These are phyloP conservation scores for Axea sp. DNA, from an alignment of 2,888 invertebrate species.

Conservation along the genomic window DNA sequence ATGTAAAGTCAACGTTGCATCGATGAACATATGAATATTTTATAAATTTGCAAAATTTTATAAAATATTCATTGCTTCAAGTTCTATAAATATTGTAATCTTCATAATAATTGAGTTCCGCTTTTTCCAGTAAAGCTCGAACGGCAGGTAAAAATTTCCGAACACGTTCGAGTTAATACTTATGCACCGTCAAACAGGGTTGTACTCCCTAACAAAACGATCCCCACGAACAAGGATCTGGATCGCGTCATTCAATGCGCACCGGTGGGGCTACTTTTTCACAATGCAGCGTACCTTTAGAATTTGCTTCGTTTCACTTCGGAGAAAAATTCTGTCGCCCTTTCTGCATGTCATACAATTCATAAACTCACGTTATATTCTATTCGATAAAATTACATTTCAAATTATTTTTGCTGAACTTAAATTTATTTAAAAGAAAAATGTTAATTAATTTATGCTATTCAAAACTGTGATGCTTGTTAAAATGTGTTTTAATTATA, in stretches of 20 bases:
- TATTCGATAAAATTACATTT: not conserved
- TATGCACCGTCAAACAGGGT: slow-evolving; percentile 22
- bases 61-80: too few relatives aligned
- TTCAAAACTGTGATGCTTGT: too few relatives aligned
- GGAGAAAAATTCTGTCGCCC: slow-evolving; percentile 8
- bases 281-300: slow-evolving; percentile 43
- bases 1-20: too few relatives aligned
- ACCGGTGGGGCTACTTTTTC: slow-evolving; percentile 58
- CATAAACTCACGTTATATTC: too few relatives aligned
- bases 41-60: too few relatives aligned
- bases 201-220: slow-evolving; percentile 32
- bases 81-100: too few relatives aligned
- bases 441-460: too few relatives aligned
- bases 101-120: slow-evolving; percentile 2
- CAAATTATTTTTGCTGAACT: not conserved
- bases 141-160: slow-evolving; percentile 3
- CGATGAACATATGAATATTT: too few relatives aligned
- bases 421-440: too few relatives aligned
- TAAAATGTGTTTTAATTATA: too few relatives aligned
- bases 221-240: slow-evolving; percentile 16
- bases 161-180: slow-evolving; percentile 11
- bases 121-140: not conserved
- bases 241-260: slow-evolving; percentile 38
- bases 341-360: not conserved
- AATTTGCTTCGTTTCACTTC: slow-evolving; percentile 39